These are phyloP conservation scores for Dynastes grantii DNA, from an alignment of 2,888 invertebrate species.

Conservation along the genomic window DNA sequence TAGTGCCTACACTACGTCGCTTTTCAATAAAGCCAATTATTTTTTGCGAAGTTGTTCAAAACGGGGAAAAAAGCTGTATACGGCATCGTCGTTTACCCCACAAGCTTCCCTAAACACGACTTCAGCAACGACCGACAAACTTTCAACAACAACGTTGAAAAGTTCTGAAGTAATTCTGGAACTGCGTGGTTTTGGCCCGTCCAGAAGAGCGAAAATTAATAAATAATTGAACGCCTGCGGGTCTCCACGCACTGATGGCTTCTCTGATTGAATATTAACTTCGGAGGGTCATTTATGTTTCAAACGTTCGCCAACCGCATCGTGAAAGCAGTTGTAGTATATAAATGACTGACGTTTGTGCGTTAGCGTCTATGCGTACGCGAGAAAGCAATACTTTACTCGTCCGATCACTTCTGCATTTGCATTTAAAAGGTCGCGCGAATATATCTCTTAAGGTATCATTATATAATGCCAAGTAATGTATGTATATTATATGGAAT, in stretches of 20 bases:
- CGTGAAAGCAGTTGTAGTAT: not conserved
- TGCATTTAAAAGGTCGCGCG: no score
- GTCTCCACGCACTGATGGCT: slow-evolving; percentile 62
- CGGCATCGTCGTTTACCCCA: not conserved
- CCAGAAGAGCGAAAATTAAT: slow-evolving; percentile 64
- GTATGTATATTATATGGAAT: no score
- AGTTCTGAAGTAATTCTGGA: slow-evolving; percentile 45
- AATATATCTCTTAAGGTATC: no score
- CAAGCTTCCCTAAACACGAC: not conserved
- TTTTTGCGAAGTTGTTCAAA: no score
- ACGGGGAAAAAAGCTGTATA: no score
- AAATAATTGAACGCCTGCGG: slow-evolving; percentile 63
- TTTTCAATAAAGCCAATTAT: no score
- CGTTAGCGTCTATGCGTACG: not conserved
- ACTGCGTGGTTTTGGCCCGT: slow-evolving; percentile 30
- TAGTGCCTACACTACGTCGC: no score
- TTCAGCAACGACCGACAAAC: slow-evolving; percentile 18
- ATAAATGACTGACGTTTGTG: not conserved
- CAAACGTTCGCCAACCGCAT: not conserved
- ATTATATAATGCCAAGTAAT: no score
- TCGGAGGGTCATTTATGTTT: slow-evolving; percentile 57
- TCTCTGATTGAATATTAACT: slow-evolving; percentile 64
- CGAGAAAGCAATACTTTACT: not conserved
- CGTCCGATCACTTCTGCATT: no score
- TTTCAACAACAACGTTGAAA: slow-evolving; percentile 17